phyloP scores from a whole-genome alignment of 2,113 vertebrate genomes.

The Vulpes lagopus region DNA sequence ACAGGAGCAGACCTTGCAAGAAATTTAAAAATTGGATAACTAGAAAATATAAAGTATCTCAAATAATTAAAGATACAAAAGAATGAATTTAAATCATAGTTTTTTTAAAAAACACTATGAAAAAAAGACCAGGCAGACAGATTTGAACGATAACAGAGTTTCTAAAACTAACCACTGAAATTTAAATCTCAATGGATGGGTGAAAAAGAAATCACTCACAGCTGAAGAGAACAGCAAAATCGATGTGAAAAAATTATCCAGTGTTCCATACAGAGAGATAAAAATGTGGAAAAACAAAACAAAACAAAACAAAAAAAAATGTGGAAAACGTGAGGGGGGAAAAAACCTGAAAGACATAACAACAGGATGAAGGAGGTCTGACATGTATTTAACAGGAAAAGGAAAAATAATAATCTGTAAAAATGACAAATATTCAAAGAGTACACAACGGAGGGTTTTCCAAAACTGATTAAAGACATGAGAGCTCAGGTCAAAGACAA shows the following conservation, averaged over 20 bases:
- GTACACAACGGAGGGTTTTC: not conserved
- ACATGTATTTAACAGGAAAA: not conserved
- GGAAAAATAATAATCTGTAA: not conserved
- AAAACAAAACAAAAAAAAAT: no score
- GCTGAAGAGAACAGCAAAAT: not conserved
- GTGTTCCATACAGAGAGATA: not conserved
- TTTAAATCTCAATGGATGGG: slow-evolving; percentile 20
- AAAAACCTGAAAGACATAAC: not conserved
- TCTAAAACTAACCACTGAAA: slow-evolving; percentile 37
- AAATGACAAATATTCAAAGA: slow-evolving; percentile 26
- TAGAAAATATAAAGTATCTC: not conserved
- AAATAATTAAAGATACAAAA: slow-evolving; percentile 34
- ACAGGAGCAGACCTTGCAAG: not conserved
- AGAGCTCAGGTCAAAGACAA: not conserved
- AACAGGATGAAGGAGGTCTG: not conserved
- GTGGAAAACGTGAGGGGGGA: not conserved
- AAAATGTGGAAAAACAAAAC: slow-evolving; percentile 29
- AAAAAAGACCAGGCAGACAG: not conserved
- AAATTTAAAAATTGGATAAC: not conserved
- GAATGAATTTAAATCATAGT: not conserved
- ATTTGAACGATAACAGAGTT: slow-evolving; percentile 40
- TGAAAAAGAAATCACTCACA: not conserved
- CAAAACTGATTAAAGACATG: slow-evolving; percentile 11
- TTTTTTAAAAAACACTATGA: not conserved
- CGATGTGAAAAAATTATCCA: not conserved